Base-by-base conservation (phyloP, 2,797 vertebrate species). In the Anabas testudineus region DNA sequence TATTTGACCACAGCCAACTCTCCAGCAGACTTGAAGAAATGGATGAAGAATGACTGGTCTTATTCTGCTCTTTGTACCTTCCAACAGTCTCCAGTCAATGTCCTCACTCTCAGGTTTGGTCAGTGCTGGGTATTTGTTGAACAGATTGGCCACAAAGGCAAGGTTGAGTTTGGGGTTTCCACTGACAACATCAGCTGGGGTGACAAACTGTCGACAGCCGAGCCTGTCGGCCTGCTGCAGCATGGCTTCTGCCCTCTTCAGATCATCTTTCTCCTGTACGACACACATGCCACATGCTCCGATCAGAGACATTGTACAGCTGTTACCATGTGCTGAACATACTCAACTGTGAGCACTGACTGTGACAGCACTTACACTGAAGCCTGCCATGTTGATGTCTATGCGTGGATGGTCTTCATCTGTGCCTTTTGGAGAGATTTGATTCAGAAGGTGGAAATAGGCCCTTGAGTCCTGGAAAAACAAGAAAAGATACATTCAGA, bases 141-240 rank as follows among this genome's bases (percentile, higher is more conserved):
- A 99, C 76, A 99, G 91, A 90, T 99, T 99, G 76, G 98, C 98
- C 74, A 99, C 97, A 0, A 99, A 99, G 42, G 98, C 98, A 71
- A 99, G 88, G 77, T 99, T 99, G 75, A 99, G 94, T 90, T 99
- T 99, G 71, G 97, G 96, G 85, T 99, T 98, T 69, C 97, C 98
- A 9, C 96, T 96, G 85, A 99, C 94, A 12, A 99, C 97, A 12
- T 99, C 98, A 7, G 94, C 79, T 0, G 98, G 93, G 0, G 98
- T 99, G 84, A 99, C 98, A 10, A 99, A 99, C 94, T 99, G 98
- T 67, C 97, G 94, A 92, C 98, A 99, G 85, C 96, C 94, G 0
- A 99, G 95, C 22, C 94, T 71, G 84, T 99, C 98, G 0, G 98
- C 97, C 91, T 99, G 96, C 91, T 95, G 95, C 73, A 99, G 93